These are phyloP conservation scores for Anoplophora glabripennis DNA, from an alignment of 1,140 invertebrate genomes.

Conservation along the genomic window DNA sequence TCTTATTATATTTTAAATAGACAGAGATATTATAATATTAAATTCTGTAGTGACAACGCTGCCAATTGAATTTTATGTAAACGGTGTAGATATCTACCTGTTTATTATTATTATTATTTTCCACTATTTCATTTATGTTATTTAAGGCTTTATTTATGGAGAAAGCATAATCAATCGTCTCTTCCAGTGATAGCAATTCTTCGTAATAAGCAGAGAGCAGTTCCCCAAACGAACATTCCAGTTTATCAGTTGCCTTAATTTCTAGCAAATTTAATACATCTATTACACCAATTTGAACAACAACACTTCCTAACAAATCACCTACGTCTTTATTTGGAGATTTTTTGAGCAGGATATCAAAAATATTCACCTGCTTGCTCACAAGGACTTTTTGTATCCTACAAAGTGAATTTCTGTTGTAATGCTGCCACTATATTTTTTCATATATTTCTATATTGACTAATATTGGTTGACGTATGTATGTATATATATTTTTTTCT, in stretches of 20 bases:
- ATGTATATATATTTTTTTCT: neutral
- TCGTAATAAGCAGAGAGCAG: constrained; percentile 82
- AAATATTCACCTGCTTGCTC: constrained; percentile 50
- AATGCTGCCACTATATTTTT: no score
- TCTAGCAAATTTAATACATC: constrained; percentile 65
- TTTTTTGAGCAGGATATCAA: neutral
- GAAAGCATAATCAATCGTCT: constrained; percentile 58
- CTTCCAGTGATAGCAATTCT: constrained; percentile 74
- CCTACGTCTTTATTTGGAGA: constrained; percentile 59
- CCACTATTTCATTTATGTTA: neutral
- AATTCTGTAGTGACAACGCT: no score
- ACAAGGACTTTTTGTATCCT: constrained; percentile 20
- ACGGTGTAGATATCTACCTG: no score
- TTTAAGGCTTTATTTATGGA: constrained; percentile 14
- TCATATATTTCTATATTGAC: no score
- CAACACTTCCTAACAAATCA: constrained; percentile 70
- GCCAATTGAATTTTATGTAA: no score
- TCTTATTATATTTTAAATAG: no score
- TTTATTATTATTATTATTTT: no score
- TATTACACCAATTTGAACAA: constrained; percentile 75
- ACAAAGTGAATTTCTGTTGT: no score
- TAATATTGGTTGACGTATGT: no score
- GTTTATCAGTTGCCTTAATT: constrained; percentile 70
- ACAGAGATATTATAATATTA: no score
- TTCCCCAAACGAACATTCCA: constrained; percentile 81